phyloP scores from a whole-genome alignment of 2,113 vertebrate species.

The Abramis brama region DNA sequence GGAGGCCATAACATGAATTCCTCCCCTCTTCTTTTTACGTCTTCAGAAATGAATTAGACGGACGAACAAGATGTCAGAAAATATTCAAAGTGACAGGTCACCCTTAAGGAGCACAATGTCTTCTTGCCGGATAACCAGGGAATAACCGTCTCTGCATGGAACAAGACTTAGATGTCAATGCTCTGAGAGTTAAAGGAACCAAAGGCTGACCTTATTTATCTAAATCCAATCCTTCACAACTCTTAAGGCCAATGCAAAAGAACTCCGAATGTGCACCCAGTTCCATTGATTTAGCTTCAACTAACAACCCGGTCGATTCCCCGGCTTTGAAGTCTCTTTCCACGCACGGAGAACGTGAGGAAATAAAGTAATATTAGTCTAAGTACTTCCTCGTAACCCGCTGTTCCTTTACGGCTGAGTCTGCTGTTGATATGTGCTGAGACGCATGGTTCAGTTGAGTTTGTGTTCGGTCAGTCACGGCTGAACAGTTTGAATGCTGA shows the following conservation, averaged over 20 bases:
- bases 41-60: conserved; percentile 17
- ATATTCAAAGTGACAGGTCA: conserved; percentile 43
- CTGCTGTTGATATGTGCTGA: conserved; percentile 31
- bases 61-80: conserved; percentile 33
- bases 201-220: conserved; percentile 33
- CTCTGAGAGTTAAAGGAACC: neutral
- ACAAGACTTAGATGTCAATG: neutral
- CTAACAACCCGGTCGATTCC: neutral
- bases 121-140: conserved; percentile 23
- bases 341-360: neutral
- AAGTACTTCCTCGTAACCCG: neutral
- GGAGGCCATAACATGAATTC: neutral
- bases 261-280: neutral
- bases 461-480: conserved; percentile 1
- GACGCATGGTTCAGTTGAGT: conserved; percentile 24
- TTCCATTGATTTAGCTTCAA: conserved; percentile 30
- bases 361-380: conserved; percentile 3
- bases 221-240: conserved; percentile 5
- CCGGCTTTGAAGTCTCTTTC: neutral
- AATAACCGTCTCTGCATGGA: neutral
- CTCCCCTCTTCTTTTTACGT: conserved; percentile 13
- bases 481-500: conserved; percentile 4
- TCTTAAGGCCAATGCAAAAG: neutral
- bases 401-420: conserved; percentile 17
- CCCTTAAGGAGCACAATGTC: conserved; percentile 34